Percentiles rank a stretch among this genome's conserved stretches.
These are phyloP conservation scores for Drosophila malerkotliana DNA, from an alignment of 1,140 invertebrate species.

Conservation along the genomic window DNA sequence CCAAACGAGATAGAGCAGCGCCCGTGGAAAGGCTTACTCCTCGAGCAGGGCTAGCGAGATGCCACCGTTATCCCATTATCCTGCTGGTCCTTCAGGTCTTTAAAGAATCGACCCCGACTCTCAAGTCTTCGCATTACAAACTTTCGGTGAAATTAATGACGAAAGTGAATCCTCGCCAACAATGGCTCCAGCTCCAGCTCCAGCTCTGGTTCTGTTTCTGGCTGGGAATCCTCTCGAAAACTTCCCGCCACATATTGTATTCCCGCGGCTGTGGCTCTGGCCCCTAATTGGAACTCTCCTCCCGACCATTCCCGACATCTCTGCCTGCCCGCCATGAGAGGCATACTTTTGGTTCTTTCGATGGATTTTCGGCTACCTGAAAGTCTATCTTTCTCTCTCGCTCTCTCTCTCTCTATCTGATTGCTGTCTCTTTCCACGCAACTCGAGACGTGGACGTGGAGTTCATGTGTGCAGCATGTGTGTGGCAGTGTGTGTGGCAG, in stretches of 20 bases:
- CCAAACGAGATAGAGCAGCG: too few species aligned
- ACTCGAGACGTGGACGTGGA: slow-evolving; percentile 8
- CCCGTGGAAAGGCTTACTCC: too few species aligned
- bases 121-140: slow-evolving; percentile 7
- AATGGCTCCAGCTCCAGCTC: not conserved
- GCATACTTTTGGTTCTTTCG: slow-evolving; percentile 33
- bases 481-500: slow-evolving; percentile 4
- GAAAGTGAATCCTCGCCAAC: slow-evolving; percentile 6
- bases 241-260: slow-evolving; percentile 19
- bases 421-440: slow-evolving; percentile 2
- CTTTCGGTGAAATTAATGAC: slow-evolving; percentile 24
- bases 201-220: not conserved
- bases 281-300: too few species aligned
- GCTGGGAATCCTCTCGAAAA: slow-evolving; percentile 25
- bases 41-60: too few species aligned
- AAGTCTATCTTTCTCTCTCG: too few species aligned
- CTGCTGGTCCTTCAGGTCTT: too few species aligned
- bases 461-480: slow-evolving; percentile 37
- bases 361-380: slow-evolving; percentile 18
- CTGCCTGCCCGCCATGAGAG: slow-evolving; percentile 5
- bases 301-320: too few species aligned
- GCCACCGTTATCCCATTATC: too few species aligned
- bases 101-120: not conserved
- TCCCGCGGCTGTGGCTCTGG: not conserved
- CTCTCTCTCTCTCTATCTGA: not conserved